Base-by-base conservation (phyloP, 1,140 invertebrate genomes). In the Pygmarrhopalites habei region DNA sequence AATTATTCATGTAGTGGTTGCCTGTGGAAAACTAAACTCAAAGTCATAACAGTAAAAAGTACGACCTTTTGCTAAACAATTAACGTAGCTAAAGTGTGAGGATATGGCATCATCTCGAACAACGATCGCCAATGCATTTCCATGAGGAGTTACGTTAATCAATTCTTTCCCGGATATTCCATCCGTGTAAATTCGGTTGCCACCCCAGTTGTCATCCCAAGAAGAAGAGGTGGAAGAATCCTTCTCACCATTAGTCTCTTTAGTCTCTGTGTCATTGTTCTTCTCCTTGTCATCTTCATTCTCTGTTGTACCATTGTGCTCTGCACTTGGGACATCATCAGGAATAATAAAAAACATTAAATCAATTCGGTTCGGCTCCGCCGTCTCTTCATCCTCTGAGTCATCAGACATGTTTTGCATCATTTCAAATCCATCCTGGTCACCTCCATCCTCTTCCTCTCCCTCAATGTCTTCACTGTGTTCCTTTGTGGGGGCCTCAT, bases 161-260 rank as follows among this genome's bases (percentile, higher is more conserved):
- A 69, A 32, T 29, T 70, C 65, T 29, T 67, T 55, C 28, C 69
- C 69, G 29, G 25, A 35, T 17, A 62, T 58, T 10, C 44, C 58
- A 2, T 60, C 65, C 1, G 51, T 44, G 30, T 70, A 70, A 29
- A 70, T 62, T 0, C 39, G 58, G 4, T 39, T 44, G 23, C 69
- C 69, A 21, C 69, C 69, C 30, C 56, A 65, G 1, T 55, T 19
- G 30, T 70, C 69, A 26, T 65, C 49, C 69, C 69, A 70, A 10
- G 12, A 14, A 14, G 44, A 29, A 14, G 57, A 28, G 23, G 10
- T 30, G 10, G 44, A 10, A n/a, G 44, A 5, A n/a, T n/a, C n/a
- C n/a, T n/a, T n/a, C n/a, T n/a, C n/a, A n/a, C n/a, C n/a, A n/a
- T n/a, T n/a, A n/a, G n/a, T n/a, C n/a, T n/a, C n/a, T n/a, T n/a